Evolutionary conservation across 2,888 invertebrate genomes (phyloP).

Genomic region (Agonopterix arenella): DNA sequence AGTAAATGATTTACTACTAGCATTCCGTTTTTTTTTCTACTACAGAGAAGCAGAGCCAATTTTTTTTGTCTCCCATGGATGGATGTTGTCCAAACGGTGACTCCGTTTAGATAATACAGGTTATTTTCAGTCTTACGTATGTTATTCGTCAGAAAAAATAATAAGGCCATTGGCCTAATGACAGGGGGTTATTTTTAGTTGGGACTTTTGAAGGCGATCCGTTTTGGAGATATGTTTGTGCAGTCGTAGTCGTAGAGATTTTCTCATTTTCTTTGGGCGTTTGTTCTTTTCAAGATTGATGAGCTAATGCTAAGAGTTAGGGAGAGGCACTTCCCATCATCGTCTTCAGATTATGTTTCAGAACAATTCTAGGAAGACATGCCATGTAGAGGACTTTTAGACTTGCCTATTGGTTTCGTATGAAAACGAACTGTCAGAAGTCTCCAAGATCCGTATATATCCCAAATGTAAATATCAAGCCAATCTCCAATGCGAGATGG

Average conservation of each 20-base stretch:
- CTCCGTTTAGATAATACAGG: slow-evolving; percentile 68
- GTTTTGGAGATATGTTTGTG: slow-evolving; percentile 29
- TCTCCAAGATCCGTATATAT: too few species aligned
- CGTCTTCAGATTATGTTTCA: too few species aligned
- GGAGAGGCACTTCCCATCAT: too few species aligned
- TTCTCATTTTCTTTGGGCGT: slow-evolving; percentile 11
- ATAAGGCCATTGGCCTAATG: slow-evolving; percentile 76
- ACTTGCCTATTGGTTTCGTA: too few species aligned
- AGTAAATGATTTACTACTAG: slow-evolving; percentile 50
- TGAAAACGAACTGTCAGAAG: too few species aligned
- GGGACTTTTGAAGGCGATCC: slow-evolving; percentile 50
- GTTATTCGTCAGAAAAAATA: slow-evolving; percentile 68
- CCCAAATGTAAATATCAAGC: too few species aligned
- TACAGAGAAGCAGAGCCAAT: slow-evolving; percentile 58
- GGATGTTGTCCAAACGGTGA: slow-evolving; percentile 35
- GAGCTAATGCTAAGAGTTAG: too few species aligned
- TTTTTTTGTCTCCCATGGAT: slow-evolving; percentile 45
- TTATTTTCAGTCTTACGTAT: slow-evolving; percentile 70
- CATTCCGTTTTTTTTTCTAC: slow-evolving; percentile 31
- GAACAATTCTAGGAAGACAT: too few species aligned
- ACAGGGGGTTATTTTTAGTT: slow-evolving; percentile 44
- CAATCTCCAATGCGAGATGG: too few species aligned
- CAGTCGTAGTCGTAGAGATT: slow-evolving; percentile 22
- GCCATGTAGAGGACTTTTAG: too few species aligned
- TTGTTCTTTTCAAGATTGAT: too few species aligned